Percentiles rank a stretch among this genome's conserved stretches.
Conservation (phyloP, 2,888 invertebrate genomes). For the Andricus curvator region DNA sequence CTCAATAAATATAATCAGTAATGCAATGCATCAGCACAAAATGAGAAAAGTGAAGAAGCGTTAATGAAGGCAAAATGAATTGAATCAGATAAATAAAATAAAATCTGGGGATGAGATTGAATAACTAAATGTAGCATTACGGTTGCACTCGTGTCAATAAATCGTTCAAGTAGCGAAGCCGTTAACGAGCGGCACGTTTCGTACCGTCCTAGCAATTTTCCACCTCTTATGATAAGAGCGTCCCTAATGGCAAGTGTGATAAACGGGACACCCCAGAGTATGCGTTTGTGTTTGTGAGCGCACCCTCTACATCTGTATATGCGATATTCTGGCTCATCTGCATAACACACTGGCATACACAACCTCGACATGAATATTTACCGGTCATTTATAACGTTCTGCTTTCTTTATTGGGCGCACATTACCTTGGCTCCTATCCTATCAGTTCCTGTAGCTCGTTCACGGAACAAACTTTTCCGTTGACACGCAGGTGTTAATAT, state of each 20-base stretch:
- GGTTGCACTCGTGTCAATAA: conserved; percentile 30
- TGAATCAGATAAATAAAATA: conserved; percentile 28
- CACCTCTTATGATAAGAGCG: conserved; percentile 37
- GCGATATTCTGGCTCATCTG: conserved; percentile 62
- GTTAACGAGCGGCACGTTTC: conserved; percentile 36
- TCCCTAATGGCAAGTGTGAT: conserved; percentile 41
- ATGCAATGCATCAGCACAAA: background rate
- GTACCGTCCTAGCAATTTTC: conserved; percentile 36
- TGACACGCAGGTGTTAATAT: conserved; percentile 38
- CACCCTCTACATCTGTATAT: conserved; percentile 42
- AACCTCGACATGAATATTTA: conserved; percentile 70
- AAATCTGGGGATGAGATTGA: conserved; percentile 31
- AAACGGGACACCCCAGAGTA: conserved; percentile 41
- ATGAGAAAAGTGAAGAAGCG: background rate
- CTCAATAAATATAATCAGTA: background rate
- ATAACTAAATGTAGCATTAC: conserved; percentile 32
- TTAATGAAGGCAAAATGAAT: conserved; percentile 27
- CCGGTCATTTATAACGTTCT: conserved; percentile 65
- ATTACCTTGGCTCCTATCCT: conserved; percentile 18
- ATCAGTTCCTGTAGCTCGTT: conserved; percentile 5
- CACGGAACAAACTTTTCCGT: conserved; percentile 33
- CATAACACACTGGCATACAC: conserved; percentile 65
- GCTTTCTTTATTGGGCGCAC: conserved; percentile 43
- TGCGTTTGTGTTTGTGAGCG: conserved; percentile 23
- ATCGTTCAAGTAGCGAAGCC: conserved; percentile 30